phyloP scores from a whole-genome alignment of 2,888 invertebrate species.

The Eilema sororculum region DNA sequence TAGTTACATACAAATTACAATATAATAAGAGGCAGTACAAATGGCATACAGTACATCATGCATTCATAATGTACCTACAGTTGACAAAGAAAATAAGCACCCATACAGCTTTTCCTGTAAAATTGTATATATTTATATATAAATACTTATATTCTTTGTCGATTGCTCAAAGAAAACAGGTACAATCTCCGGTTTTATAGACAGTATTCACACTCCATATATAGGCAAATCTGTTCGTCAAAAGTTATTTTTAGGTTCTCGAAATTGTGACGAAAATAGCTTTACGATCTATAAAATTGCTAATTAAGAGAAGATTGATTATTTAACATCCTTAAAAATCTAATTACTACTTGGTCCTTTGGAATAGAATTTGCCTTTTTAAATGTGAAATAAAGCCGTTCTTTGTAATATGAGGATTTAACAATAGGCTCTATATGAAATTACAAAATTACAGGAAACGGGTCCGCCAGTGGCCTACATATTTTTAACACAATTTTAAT shows the following conservation, averaged over 20 bases:
- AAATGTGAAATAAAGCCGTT: not conserved
- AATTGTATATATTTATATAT: too few species aligned
- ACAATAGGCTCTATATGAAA: not conserved
- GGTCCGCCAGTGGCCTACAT: not conserved
- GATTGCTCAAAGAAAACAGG: not conserved
- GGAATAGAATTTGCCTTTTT: not conserved
- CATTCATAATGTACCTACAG: too few species aligned
- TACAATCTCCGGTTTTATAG: not conserved
- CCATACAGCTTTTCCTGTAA: too few species aligned
- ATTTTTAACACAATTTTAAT: not conserved
- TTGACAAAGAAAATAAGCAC: too few species aligned
- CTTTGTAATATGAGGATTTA: not conserved
- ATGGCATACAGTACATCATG: too few species aligned
- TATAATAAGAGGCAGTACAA: too few species aligned
- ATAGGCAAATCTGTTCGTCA: not conserved
- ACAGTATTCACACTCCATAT: not conserved
- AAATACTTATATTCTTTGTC: not conserved
- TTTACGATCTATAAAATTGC: not conserved
- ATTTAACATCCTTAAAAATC: not conserved
- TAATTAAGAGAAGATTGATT: not conserved
- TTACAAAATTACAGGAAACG: not conserved
- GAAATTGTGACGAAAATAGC: not conserved
- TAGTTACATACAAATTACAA: too few species aligned
- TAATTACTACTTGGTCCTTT: not conserved
- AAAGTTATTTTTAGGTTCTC: not conserved